A percentile compares a stretch with the other conserved stretches of the same genome.
These are phyloP conservation scores for Isichthys henryi DNA, from an alignment of 2,113 vertebrate genomes.

Conservation along the genomic window DNA sequence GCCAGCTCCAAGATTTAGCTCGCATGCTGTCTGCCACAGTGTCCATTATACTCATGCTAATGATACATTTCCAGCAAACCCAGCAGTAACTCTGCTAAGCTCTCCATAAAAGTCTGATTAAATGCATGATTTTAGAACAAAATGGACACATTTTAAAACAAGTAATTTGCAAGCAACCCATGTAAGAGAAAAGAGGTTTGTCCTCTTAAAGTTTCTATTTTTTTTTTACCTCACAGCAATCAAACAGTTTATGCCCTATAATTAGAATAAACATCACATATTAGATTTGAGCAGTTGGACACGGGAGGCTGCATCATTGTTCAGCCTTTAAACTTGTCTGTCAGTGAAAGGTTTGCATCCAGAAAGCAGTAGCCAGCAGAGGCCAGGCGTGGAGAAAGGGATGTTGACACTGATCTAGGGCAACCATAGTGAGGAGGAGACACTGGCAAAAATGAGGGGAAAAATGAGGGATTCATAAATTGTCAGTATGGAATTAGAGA, in stretches of 20 bases:
- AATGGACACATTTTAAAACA: neutral
- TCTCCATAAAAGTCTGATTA: neutral
- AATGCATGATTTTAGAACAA: neutral
- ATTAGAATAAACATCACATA: neutral
- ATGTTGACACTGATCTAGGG: neutral
- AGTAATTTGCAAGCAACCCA: neutral
- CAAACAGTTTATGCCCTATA: neutral
- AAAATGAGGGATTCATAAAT: neutral
- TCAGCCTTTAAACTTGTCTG: neutral
- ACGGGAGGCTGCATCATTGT: neutral
- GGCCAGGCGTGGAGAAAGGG: neutral
- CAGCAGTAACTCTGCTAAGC: neutral
- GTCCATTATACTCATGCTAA: neutral
- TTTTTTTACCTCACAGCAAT: neutral
- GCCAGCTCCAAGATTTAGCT: neutral
- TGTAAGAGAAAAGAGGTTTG: no score
- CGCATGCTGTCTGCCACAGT: neutral
- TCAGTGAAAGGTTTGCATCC: neutral
- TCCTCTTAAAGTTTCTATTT: neutral
- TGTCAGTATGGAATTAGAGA: neutral
- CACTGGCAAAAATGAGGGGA: neutral
- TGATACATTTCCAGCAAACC: neutral
- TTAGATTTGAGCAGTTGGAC: neutral
- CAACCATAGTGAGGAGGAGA: neutral
- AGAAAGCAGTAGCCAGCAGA: neutral